Evolutionary conservation across 2,888 invertebrate genomes (phyloP), one percentile per base, ranked within the genome.

Genomic region (Spialia ferax): DNA sequence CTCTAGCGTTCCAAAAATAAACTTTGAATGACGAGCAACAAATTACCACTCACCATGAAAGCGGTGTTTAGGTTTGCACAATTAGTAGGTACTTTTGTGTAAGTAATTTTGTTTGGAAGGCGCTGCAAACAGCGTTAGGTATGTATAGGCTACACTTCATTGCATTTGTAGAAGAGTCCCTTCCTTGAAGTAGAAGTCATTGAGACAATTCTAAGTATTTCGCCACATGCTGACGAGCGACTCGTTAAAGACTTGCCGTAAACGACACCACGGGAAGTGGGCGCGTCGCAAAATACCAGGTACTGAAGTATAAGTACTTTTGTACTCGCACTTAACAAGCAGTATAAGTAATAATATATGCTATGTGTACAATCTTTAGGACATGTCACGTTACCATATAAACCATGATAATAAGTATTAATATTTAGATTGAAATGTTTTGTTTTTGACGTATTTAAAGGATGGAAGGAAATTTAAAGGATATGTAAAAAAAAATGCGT

Each of bases 121-220:
- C 11, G 8, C 11, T 32, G 2, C 32, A 32, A 11, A 32, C 7
- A 11, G 32, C n/a, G n/a, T n/a, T 32, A 1, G 32, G 8, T 32
- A 32, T 11, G n/a, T n/a, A n/a, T n/a, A n/a, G n/a, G n/a, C 35
- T 50, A 23, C 23, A 50, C 26, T 26, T 54, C 26, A 57, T 48
- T 50, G 57, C 57, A 23, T 57, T 59, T 38, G 64, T 65, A 50
- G 50, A 57, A 50, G 32, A 35, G n/a, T 50, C 45, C 8, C 45
- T 64, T 57, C 56, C 29, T 50, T 56, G 48, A 56, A 64, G 63
- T 23, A 48, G 32, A 50, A 57, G 64, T 57, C 64, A 65, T 65
- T 65, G 64, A 65, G 64, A 65, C 64, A 65, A 65, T 65, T 65
- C 57, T 22, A 38, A 65, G 64, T 65, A 65, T 63, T 55, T 45